Evolutionary conservation across 2,888 invertebrate genomes (phyloP).

Genomic region (Camptogramma bilineatum): DNA sequence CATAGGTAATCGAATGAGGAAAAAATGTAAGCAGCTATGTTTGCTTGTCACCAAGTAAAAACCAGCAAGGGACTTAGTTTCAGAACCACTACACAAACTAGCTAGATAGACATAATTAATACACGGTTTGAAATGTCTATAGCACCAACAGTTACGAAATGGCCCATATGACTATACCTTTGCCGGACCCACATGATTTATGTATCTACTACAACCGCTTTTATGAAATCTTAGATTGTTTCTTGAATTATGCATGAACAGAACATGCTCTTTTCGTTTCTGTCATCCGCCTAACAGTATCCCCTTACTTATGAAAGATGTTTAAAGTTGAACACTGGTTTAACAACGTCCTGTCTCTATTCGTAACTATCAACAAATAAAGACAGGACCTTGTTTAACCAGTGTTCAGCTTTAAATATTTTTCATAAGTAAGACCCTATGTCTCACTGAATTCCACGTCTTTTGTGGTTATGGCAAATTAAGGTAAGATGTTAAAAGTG

Average conservation of each 20-base stretch:
- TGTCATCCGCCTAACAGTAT: neutral
- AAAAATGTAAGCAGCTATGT: too few species aligned
- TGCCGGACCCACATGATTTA: constrained; percentile 41
- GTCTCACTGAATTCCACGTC: too few species aligned
- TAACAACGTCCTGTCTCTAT: too few species aligned
- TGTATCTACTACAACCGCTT: constrained; percentile 30
- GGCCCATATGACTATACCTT: constrained; percentile 43
- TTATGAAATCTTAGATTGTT: constrained; percentile 23
- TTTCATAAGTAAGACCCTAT: too few species aligned
- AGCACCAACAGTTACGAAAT: constrained; percentile 48
- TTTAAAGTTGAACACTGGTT: too few species aligned
- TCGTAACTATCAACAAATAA: too few species aligned
- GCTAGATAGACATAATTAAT: constrained; percentile 20
- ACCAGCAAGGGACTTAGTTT: constrained; percentile 10
- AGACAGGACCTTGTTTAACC: too few species aligned
- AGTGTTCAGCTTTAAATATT: too few species aligned
- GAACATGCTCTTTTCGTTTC: neutral
- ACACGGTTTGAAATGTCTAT: constrained; percentile 32
- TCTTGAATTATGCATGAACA: constrained; percentile 26
- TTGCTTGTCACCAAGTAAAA: neutral
- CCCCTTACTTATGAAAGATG: too few species aligned
- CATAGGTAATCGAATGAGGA: too few species aligned
- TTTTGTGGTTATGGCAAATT: too few species aligned
- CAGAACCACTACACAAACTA: constrained; percentile 15
- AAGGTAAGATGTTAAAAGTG: too few species aligned